A percentile compares a stretch with the other conserved stretches of the same genome.
Conservation (phyloP, 2,113 vertebrate species). For the Lethenteron reissneri region DNA sequence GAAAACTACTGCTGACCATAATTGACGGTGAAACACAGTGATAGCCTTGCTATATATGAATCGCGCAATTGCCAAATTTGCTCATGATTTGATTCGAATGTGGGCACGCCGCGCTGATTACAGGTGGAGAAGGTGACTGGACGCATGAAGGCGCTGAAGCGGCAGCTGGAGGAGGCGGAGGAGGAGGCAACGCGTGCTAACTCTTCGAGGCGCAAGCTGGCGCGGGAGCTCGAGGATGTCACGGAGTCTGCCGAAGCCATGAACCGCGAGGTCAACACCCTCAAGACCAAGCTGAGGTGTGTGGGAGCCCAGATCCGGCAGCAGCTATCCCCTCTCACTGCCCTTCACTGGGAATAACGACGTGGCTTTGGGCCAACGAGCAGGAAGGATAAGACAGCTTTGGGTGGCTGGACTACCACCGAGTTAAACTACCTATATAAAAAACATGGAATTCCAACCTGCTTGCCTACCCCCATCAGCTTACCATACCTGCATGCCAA, state of each 20-base stretch:
- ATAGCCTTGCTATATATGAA: not conserved
- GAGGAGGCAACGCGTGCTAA: conserved; percentile 47
- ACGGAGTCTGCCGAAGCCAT: conserved; percentile 32
- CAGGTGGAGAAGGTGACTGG: conserved; percentile 42
- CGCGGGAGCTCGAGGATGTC: conserved; percentile 51
- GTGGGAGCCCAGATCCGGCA: not conserved
- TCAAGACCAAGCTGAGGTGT: conserved; percentile 50
- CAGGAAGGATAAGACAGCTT: too few species aligned
- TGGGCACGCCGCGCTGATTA: not conserved
- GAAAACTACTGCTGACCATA: not conserved
- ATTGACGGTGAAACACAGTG: not conserved
- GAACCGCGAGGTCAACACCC: conserved; percentile 45
- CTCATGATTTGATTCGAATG: not conserved
- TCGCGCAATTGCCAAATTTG: not conserved
- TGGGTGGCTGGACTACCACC: too few species aligned
- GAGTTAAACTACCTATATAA: too few species aligned
- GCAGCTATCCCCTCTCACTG: not conserved
- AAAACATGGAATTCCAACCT: too few species aligned
- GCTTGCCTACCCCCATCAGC: too few species aligned
- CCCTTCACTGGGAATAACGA: not conserved
- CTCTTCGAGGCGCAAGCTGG: conserved; percentile 37
- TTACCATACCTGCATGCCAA: too few species aligned
- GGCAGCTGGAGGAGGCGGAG: conserved; percentile 54
- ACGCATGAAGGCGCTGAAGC: conserved; percentile 47
- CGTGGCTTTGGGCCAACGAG: not conserved